Evolutionary conservation across 2,113 vertebrate genomes (phyloP).

Genomic region (Synchiropus splendidus): DNA sequence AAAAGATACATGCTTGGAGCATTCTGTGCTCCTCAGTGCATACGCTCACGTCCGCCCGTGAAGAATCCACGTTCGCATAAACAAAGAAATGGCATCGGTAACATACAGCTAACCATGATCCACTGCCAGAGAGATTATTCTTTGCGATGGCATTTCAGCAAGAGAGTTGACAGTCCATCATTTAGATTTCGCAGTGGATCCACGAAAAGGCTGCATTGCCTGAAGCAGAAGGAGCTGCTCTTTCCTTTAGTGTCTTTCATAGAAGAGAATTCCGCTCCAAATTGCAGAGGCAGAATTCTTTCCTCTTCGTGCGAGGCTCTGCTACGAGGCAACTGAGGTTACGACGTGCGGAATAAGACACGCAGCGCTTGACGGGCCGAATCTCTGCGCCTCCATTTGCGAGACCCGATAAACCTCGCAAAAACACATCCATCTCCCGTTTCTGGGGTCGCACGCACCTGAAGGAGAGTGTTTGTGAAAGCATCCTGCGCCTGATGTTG

Average conservation of each 20-base stretch:
- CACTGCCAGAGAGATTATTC: conserved; percentile 71
- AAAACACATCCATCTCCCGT: conserved; percentile 24
- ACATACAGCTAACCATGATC: conserved; percentile 64
- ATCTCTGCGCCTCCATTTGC: conserved; percentile 15
- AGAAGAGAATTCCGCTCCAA: conserved; percentile 53
- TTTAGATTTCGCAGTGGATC: conserved; percentile 70
- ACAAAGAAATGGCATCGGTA: conserved; percentile 60
- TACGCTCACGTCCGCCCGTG: conserved; percentile 28
- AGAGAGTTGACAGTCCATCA: conserved; percentile 72
- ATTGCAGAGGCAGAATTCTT: conserved; percentile 56
- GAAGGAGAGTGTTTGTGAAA: conserved; percentile 24
- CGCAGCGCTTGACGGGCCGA: conserved; percentile 14
- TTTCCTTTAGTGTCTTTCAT: conserved; percentile 61
- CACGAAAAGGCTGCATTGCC: conserved; percentile 66
- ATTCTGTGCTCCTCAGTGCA: conserved; percentile 9
- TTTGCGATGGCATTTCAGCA: conserved; percentile 66
- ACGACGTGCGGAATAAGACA: conserved; percentile 11
- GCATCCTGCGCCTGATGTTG: conserved; percentile 28
- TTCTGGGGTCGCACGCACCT: conserved; percentile 17
- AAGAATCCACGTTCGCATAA: conserved; percentile 52
- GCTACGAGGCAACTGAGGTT: conserved; percentile 41
- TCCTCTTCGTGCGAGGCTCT: conserved; percentile 36
- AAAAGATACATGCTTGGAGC: neutral
- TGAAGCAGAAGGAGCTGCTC: conserved; percentile 63
- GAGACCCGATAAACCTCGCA: conserved; percentile 24